Base-by-base conservation (phyloP, 2,888 invertebrate genomes). In the Lasiommata megera region DNA sequence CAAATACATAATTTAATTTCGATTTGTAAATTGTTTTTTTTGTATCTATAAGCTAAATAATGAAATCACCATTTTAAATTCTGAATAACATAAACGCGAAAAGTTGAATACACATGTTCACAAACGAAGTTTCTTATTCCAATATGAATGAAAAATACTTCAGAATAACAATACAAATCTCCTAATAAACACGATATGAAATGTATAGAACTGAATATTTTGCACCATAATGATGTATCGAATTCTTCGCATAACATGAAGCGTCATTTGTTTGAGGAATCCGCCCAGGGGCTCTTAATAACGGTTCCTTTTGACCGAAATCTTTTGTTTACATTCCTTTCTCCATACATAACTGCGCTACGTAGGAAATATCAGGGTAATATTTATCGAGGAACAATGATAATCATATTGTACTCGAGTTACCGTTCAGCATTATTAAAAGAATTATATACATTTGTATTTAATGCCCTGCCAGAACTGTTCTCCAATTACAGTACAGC, bases 211-310 rank as follows among this genome's bases (percentile, higher is more conserved):
- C 9, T 28, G 7, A 28, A 40, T 9, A 41, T 52, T 51, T 29
- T 17, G 38, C 40, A 36, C 14, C 1, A 29, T 51, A 38, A 51
- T 40, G 51, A 51, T 51, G 51, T 40, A 51, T 51, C 40, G 51
- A 40, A 51, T 40, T 40, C 40, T 40, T 40, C 16, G 28, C 29
- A 11, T 6, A 40, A 40, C 51, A 51, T 40, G 38, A 51, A 51
- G 18, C 51, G 40, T 40, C 51, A 40, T 51, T 51, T 51, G 29
- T 51, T 51, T 51, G 51, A 40, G 40, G 38, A 51, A 37, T 37
- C 48, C 48, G 14, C 38, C 51, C 16, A 38, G 38, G 6, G 16
- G 18, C 51, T 28, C 17, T 48, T 38, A 40, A 40, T 52, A 52
- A 41, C 40, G 51, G 41, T 41, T 41, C 37, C 18, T 40, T 41